Evolutionary conservation across 1,140 invertebrate genomes (phyloP), one percentile per base, ranked within the genome.

Genomic region (Apis cerana): DNA sequence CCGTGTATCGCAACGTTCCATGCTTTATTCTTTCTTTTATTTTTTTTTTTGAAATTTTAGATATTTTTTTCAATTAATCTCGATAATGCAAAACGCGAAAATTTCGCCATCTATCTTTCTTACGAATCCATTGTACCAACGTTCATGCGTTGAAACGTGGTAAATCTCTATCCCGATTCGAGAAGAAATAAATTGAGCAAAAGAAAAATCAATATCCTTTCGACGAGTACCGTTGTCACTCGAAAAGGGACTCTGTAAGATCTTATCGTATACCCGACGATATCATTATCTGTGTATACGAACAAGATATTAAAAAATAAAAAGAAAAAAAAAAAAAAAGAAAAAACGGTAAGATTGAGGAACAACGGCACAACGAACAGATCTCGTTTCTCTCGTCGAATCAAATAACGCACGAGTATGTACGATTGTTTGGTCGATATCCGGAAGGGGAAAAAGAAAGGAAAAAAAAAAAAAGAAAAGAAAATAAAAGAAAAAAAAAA

Each of bases 111-210:
- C 10, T 7, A 78, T 19, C 5, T 33, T 23, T 27, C 10, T 2
- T 21, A 10, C 33, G n/a, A 1, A 7, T 27, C 21, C 3, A 10
- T 59, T 4, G 10, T 59, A 59, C 21, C 58, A 15, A 59, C 9
- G 19, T n/a, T 33, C 33, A 4, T 10, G 10, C 21, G 21, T 59
- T 11, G 21, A 23, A 23, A 27, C 48, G 23, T n/a, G 21, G 0
- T 21, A 3, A 76, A 61, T 9, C 13, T 54, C 21, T 1, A 48
- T 15, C 56, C n/a, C 23, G 23, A 68, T 21, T 68, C 12, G n/a
- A 52, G 11, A 9, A 69, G 48, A 76, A 78, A 85, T 78, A 78
- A 67, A 86, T 82, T 82, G 72, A 76, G 72, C 74, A 76, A 82
- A 81, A 43, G 33, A 7, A 43, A 81, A 76, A 70, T 62, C 56